Evolutionary conservation across 2,797 vertebrate species (phyloP).

Genomic region (Trachops cirrhosus): DNA sequence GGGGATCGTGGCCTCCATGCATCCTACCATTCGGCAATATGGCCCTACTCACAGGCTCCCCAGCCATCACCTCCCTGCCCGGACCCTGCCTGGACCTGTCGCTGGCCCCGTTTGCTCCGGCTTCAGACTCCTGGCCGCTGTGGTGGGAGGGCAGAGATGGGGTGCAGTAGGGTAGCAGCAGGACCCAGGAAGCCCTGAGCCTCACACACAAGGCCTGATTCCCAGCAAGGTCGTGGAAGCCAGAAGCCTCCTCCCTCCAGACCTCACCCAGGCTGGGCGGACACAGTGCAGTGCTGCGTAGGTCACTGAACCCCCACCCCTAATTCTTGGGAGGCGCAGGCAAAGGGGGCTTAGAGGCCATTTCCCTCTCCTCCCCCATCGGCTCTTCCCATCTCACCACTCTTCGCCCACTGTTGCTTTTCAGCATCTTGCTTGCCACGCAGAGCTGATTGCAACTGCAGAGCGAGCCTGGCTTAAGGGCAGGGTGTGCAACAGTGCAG

Average conservation of each 20-base stretch:
- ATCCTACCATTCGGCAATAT: slow-evolving; percentile 77
- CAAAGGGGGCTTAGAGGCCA: neutral
- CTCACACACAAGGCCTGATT: neutral
- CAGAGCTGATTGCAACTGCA: neutral
- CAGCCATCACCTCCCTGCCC: slow-evolving; percentile 87
- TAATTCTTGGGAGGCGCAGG: neutral
- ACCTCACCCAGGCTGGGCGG: neutral
- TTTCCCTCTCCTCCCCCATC: neutral
- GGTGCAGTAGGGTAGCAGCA: neutral
- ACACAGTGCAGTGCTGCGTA: accelerated
- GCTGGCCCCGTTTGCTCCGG: slow-evolving; percentile 85
- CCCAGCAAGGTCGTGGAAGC: neutral
- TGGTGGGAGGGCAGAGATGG: neutral
- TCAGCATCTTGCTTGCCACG: neutral
- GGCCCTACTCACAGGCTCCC: slow-evolving; percentile 54
- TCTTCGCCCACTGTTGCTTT: slow-evolving; percentile 51
- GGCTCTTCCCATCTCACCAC: neutral
- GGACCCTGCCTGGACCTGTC: slow-evolving; percentile 89
- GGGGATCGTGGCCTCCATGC: slow-evolving; percentile 75
- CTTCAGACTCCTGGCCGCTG: slow-evolving; percentile 48
- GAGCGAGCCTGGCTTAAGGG: slow-evolving; percentile 20
- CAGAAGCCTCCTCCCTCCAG: neutral
- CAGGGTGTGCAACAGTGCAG: neutral
- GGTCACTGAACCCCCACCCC: neutral
- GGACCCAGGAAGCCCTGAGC: neutral